Evolutionary conservation across 2,888 invertebrate species (phyloP), one percentile per base, ranked within the genome.

Genomic region (Exephanes ischioxanthus): DNA sequence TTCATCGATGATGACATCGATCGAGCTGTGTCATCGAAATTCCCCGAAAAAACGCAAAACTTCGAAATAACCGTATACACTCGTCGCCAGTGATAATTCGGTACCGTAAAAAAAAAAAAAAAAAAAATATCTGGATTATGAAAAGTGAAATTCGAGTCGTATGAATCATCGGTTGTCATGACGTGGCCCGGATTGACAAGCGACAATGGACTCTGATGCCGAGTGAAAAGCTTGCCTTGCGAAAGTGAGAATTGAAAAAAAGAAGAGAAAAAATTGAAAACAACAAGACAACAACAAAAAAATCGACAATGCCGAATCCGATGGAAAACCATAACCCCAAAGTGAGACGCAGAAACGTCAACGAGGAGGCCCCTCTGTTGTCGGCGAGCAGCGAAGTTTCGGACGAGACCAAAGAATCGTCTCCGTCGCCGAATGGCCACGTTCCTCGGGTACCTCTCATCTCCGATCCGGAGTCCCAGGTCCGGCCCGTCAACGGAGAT

Each of bases 361-460:
- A 71, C 11, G 90, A 88, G 22, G 83, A 81, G 16, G 58, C 67
- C 33, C 86, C 84, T 14, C 33, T 77, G 19, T 11, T 26, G 1
- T 7, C 33, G 22, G 7, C 30, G 61, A 26, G n/a, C 4, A 14
- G 0, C 9, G 73, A 85, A 45, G 66, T 4, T n/a, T 48, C 55
- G 3, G 78, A 86, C 3, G 55, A 51, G 7, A 48, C 67, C 5
- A 67, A 80, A 9, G 71, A n/a, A 16, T 16, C 26, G 4, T 85
- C 63, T 33, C 86, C 87, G 48, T 87, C 89, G 86, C 41, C 77
- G 61, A 83, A 89, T 71, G 89, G 88, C 5, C 72, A 45, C 19
- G 80, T 90, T 83, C 92, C 92, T 22, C 81, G 89, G 67, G 88
- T 92, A 73, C 90, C 91, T 4, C 87, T 88, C 0, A 75, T 88